Evolutionary conservation across 2,888 invertebrate species (phyloP).

Genomic region (Netelia fuscicornis): DNA sequence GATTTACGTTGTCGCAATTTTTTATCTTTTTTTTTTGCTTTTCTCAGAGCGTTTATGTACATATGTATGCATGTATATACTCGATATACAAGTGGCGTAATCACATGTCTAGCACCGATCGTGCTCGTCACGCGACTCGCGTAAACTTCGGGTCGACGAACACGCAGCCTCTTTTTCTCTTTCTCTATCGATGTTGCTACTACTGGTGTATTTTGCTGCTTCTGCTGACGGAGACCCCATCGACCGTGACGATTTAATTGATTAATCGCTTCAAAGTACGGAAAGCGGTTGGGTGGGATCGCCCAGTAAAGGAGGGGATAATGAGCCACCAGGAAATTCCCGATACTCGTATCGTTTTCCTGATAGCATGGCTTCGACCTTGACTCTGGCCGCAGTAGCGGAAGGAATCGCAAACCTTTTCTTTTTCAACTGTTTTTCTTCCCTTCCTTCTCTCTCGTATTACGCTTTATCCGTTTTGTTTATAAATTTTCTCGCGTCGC

Average conservation of each 20-base stretch:
- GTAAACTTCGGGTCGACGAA: constrained; percentile 70
- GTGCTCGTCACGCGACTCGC: constrained; percentile 78
- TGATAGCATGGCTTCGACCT: constrained; percentile 72
- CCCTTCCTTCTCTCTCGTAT: constrained; percentile 3
- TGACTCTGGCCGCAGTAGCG: constrained; percentile 71
- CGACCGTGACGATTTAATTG: constrained; percentile 77
- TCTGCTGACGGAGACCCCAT: constrained; percentile 68
- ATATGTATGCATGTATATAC: constrained; percentile 50
- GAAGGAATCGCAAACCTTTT: constrained; percentile 59
- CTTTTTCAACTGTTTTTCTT: not conserved
- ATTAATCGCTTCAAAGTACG: constrained; percentile 76
- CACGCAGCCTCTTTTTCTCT: constrained; percentile 57
- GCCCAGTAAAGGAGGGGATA: constrained; percentile 20
- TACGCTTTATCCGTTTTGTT: constrained; percentile 17
- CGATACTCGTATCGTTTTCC: constrained; percentile 54
- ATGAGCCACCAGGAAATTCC: constrained; percentile 34
- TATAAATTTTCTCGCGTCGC: constrained; percentile 5
- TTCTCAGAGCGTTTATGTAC: constrained; percentile 74
- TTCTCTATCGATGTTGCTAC: constrained; percentile 11
- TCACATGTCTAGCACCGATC: constrained; percentile 77
- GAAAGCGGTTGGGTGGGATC: constrained; percentile 45
- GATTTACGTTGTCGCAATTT: constrained; percentile 52
- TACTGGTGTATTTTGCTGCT: constrained; percentile 19
- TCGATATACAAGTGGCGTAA: constrained; percentile 74
- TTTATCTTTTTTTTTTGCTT: constrained; percentile 62